phyloP scores from a whole-genome alignment of 2,888 invertebrate species.

The Microchrysa polita region DNA sequence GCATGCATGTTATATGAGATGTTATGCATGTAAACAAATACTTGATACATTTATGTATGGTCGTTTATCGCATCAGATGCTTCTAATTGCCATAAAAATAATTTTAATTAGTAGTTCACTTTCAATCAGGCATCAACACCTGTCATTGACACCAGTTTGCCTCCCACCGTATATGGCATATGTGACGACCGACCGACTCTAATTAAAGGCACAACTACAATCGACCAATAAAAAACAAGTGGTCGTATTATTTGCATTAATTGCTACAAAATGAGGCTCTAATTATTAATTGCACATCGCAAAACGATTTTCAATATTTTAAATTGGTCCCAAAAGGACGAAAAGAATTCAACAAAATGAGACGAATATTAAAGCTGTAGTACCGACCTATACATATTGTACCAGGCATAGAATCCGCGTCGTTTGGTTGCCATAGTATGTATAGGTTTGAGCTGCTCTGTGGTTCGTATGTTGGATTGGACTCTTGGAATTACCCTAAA shows the following conservation, averaged over 20 bases:
- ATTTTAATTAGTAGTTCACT: conserved; percentile 50
- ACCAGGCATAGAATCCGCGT: too few relatives aligned
- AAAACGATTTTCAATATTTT: conserved; percentile 45
- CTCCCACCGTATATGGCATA: conserved; percentile 46
- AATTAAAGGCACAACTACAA: conserved; percentile 48
- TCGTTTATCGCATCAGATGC: conserved; percentile 21
- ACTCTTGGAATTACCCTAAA: conserved; percentile 48
- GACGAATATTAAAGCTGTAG: too few relatives aligned
- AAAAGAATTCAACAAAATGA: not conserved
- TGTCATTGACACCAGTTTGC: conserved; percentile 47
- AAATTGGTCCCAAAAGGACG: conserved; percentile 23
- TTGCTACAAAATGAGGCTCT: conserved; percentile 50
- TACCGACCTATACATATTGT: too few relatives aligned
- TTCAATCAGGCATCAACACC: conserved; percentile 48
- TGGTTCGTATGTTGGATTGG: too few relatives aligned
- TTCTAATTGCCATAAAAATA: conserved; percentile 47
- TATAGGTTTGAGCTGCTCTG: too few relatives aligned
- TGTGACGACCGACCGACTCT: conserved; percentile 44
- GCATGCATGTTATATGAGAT: not conserved
- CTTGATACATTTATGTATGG: conserved; percentile 24
- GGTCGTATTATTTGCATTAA: conserved; percentile 50
- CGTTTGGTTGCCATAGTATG: too few relatives aligned
- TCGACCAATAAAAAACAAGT: conserved; percentile 45
- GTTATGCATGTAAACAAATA: conserved; percentile 11
- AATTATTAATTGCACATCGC: conserved; percentile 51